A percentile compares a stretch with the other conserved stretches of the same genome.
phyloP scores from a whole-genome alignment of 2,888 invertebrate genomes.

The Dolichopus griseipennis region DNA sequence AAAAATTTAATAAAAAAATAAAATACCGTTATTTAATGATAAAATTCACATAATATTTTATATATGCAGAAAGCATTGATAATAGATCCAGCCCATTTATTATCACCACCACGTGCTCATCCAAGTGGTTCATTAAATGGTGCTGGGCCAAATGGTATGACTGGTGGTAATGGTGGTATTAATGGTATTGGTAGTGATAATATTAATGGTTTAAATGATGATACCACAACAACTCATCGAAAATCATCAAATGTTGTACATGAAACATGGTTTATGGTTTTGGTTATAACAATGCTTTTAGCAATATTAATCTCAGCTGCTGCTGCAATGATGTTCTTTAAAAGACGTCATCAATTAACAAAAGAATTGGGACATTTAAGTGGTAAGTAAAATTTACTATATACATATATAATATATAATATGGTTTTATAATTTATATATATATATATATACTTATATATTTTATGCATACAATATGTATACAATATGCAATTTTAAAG shows the following conservation, averaged over 20 bases:
- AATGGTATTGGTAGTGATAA: conserved; percentile 22
- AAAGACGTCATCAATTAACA: conserved; percentile 42
- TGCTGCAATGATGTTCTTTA: conserved; percentile 40
- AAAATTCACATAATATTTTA: conserved; percentile 10
- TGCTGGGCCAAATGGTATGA: conserved; percentile 24
- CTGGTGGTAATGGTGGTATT: conserved; percentile 22
- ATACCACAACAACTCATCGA: conserved; percentile 39
- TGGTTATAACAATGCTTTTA: conserved; percentile 38
- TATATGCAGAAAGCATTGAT: conserved; percentile 37
- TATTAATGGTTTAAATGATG: conserved; percentile 32
- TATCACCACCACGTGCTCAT: conserved; percentile 44
- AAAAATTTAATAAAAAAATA: conserved; percentile 8
- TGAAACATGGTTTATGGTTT: conserved; percentile 42
- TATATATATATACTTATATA: too few species aligned
- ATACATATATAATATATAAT: neutral
- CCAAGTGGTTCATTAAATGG: conserved; percentile 43
- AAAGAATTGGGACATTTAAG: conserved; percentile 56
- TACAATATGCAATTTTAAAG: too few species aligned
- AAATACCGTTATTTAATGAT: conserved; percentile 17
- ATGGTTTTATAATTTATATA: too few species aligned
- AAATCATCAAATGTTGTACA: conserved; percentile 39
- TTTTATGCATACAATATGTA: too few species aligned
- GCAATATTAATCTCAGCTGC: conserved; percentile 37
- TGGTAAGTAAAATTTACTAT: conserved; percentile 39
- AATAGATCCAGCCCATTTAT: conserved; percentile 43